Evolutionary conservation across 30 jellyfish, hydroid and myxozoan genomes (phyloP), one percentile per base, ranked within the genome.

Genomic region (Aurelia sp.): DNA sequence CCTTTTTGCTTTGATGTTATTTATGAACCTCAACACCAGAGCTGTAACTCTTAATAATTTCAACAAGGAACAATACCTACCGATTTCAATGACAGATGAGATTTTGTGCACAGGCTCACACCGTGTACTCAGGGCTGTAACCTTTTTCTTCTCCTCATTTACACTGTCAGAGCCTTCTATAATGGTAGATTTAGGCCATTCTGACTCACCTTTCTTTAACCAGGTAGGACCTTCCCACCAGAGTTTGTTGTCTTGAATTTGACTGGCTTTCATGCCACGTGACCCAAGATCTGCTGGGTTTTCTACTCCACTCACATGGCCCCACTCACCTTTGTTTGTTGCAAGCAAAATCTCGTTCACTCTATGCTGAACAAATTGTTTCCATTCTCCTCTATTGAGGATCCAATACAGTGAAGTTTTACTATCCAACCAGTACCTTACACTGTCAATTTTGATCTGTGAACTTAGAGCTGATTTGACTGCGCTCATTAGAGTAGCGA

Each of bases 201-300:
- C 23, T 13, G 21, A 23, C 57, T 78, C 71, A 8, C 79, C 89
- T 50, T 61, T 20, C 23, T 18, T 19, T 21, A 78, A 44, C 88
- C 89, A 78, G 19, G 35, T 40, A 11, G 89, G 89, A 11, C 80
- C 80, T 63, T 78, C 80, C 89, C 79, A 78, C 80, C 89, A 78
- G 9, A 66, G 21, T 8, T 27, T 50, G 63, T 79, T 78, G 41
- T 63, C 79, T 51, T 41, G 27, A 7, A 62, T 41, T 21, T 33
- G 40, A 44, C 67, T 60, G 19, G 89, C 79, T 13, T 13, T 61
- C 37, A 82, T 75, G 15, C 91, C 91, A 52, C 76, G n/a, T 16
- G 76, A 13, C 16, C 78, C 86, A 19, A 82, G 21, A 59, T 82
- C 91, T 31, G 91, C 85, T 10, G 91, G 91, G 53, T 82, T 82